Base-by-base conservation (phyloP, 2,797 vertebrate genomes). In the Lutjanus argentimaculatus region DNA sequence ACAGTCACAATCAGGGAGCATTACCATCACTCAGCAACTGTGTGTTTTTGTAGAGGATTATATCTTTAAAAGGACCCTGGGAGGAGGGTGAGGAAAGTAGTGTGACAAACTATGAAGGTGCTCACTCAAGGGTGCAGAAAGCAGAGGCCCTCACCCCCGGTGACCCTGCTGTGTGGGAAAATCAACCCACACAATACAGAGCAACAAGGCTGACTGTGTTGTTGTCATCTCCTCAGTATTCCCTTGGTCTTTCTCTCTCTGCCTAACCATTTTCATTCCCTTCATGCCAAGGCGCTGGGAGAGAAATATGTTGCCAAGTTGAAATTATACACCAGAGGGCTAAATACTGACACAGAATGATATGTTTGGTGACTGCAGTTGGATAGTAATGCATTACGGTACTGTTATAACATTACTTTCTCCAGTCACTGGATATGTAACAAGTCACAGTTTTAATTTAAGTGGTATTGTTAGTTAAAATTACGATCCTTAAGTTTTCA, bases 111-210 rank as follows among this genome's bases (percentile, higher is more conserved):
- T 89, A 83, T 90, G 92, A 91, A 92, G 93, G 91, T 93, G 93
- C 83, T 93, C 91, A 87, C 83, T 94, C 89, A 93, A 91, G 92
- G 91, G 89, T 93, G 91, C 85, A 87, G 93, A 93, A 88, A 92
- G 88, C 79, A 61, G 88, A 90, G 88, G 85, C 85, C 88, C 84
- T 88, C 86, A 92, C 88, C 91, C 91, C 75, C 22, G 13, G 80
- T 89, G 89, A 92, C 92, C 93, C 89, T 42, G 90, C 89, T 89
- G 90, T 93, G 93, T 95, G 94, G 91, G 93, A 93, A 94, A 93
- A 88, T 75, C 87, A 85, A 72, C 69, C 73, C 61, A 40, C 85
- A 90, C 85, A 90, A 89, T 88, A 72, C 61, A n/a, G 75, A 83
- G 77, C 80, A 88, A 90, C 86, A 77, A 67, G 85, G 81, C 75